Percentiles rank a stretch among this genome's conserved stretches.
Conservation (phyloP, 2,797 vertebrate species). For the Psittacula echo region DNA sequence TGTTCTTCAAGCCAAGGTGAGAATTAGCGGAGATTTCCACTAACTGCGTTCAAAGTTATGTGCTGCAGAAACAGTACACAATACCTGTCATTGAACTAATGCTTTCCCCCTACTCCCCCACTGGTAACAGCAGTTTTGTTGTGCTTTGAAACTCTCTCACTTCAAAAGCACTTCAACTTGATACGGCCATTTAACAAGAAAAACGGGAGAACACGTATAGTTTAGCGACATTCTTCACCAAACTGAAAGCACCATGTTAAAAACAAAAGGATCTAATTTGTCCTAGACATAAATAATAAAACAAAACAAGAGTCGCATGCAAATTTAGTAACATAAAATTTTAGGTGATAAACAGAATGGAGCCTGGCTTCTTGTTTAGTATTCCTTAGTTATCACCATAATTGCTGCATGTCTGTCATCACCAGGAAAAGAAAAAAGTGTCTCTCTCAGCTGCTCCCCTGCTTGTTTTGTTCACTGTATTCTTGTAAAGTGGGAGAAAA, state of each 20-base stretch:
- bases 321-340: slow-evolving; percentile 84
- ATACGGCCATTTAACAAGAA: slow-evolving; percentile 74
- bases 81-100: slow-evolving; percentile 43
- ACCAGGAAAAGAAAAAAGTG: slow-evolving; percentile 87
- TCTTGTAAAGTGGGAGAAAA: slow-evolving; percentile 98
- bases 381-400: slow-evolving; percentile 92
- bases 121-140: slow-evolving; percentile 64
- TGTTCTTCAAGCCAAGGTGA: slow-evolving; percentile 1
- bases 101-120: not conserved
- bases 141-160: slow-evolving; percentile 71
- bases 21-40: slow-evolving; percentile 33
- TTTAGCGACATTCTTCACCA: slow-evolving; percentile 63
- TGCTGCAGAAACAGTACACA: not conserved
- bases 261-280: slow-evolving; percentile 81
- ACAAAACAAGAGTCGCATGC: slow-evolving; percentile 79
- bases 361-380: slow-evolving; percentile 89
- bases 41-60: not conserved
- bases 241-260: slow-evolving; percentile 73
- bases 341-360: slow-evolving; percentile 88
- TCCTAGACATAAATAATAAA: slow-evolving; percentile 81
- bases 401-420: slow-evolving; percentile 95
- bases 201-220: slow-evolving; percentile 54
- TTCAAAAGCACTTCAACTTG: slow-evolving; percentile 78
- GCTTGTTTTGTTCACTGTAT: slow-evolving; percentile 95
- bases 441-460: slow-evolving; percentile 92